Percentiles rank a stretch among this genome's conserved stretches.
Conservation (phyloP, 2,888 invertebrate genomes). For the Caenorhabditis parvicauda region DNA sequence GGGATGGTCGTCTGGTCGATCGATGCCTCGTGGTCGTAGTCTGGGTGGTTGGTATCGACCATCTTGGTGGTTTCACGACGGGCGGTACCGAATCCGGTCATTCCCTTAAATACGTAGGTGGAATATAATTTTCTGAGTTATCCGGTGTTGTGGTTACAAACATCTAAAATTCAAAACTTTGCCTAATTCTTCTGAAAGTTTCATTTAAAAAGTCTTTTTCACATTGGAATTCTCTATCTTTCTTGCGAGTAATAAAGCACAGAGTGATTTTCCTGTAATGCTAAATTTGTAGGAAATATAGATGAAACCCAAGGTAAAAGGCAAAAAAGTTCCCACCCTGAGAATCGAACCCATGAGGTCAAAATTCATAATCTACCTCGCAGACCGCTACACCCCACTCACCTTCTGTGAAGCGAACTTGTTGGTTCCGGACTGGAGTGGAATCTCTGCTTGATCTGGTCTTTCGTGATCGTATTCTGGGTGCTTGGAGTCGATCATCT, state of each 20-base stretch:
- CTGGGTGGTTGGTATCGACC: slow-evolving; percentile 61
- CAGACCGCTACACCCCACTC: no score
- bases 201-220: no score
- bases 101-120: slow-evolving; percentile 40
- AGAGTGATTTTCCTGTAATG: neutral
- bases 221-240: neutral
- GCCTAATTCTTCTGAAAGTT: no score
- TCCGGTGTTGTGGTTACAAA: neutral
- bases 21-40: slow-evolving; percentile 57
- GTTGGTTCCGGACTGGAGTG: slow-evolving; percentile 62
- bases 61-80: slow-evolving; percentile 62
- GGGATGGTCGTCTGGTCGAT: slow-evolving; percentile 58
- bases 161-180: neutral
- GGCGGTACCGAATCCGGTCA: slow-evolving; percentile 62
- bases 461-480: slow-evolving; percentile 62
- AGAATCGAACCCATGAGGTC: no score
- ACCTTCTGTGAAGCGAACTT: slow-evolving; percentile 57
- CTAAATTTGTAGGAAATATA: no score
- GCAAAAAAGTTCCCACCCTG: no score
- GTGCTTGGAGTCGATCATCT: slow-evolving; percentile 62
- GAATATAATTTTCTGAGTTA: neutral
- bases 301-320: neutral
- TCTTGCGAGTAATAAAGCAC: no score
- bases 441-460: slow-evolving; percentile 61
- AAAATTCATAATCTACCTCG: no score